phyloP scores from a whole-genome alignment of 2,113 vertebrate genomes.

The Anser cygnoides region DNA sequence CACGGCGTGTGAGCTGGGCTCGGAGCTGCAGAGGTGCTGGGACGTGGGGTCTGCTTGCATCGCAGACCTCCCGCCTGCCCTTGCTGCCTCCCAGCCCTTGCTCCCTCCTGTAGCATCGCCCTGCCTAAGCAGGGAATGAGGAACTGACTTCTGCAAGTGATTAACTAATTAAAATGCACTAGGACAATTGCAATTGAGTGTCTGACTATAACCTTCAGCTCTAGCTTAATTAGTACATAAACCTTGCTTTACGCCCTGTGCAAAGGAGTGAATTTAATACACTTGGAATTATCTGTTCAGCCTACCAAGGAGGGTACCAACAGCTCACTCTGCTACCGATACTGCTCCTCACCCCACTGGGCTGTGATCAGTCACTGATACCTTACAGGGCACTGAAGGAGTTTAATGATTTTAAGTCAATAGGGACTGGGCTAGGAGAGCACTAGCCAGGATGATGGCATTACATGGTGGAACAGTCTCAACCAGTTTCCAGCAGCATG shows the following conservation, averaged over 20 bases:
- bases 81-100: too few relatives aligned
- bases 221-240: not conserved
- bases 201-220: not conserved
- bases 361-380: not conserved
- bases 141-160: not conserved
- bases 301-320: not conserved
- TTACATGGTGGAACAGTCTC: not conserved
- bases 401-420: not conserved
- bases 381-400: fast-evolving
- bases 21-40: too few relatives aligned
- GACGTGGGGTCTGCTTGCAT: too few relatives aligned
- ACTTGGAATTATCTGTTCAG: not conserved
- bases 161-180: not conserved
- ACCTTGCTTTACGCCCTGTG: not conserved
- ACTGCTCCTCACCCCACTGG: fast-evolving
- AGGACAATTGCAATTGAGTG: not conserved
- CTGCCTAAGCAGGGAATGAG: not conserved
- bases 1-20: too few relatives aligned
- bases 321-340: fast-evolving
- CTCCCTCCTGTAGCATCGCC: too few relatives aligned
- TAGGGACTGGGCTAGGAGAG: not conserved
- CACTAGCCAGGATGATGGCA: not conserved
- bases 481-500: not conserved
- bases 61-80: too few relatives aligned
- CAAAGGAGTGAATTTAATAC: not conserved